A percentile compares a stretch with the other conserved stretches of the same genome.
These are phyloP conservation scores for Anastatus disparis DNA, from an alignment of 1,140 invertebrate genomes.

Conservation along the genomic window DNA sequence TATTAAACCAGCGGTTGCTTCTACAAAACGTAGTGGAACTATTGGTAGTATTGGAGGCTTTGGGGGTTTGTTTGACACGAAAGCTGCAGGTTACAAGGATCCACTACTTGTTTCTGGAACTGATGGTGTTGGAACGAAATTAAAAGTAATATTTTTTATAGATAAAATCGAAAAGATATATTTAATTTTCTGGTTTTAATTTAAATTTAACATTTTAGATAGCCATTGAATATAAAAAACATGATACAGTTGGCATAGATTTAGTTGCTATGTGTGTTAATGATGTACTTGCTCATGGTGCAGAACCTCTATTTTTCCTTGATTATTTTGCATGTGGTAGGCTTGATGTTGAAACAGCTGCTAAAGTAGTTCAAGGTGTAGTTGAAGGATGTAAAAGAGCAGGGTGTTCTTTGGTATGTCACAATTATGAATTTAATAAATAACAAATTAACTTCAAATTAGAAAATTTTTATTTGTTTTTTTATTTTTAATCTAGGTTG, in stretches of 20 bases:
- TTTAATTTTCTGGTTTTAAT: slow-evolving; percentile 8
- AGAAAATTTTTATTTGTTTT: too few relatives aligned
- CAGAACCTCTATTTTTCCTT: slow-evolving; percentile 94
- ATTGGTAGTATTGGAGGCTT: slow-evolving; percentile 89
- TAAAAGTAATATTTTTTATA: slow-evolving; percentile 73
- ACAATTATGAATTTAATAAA: slow-evolving; percentile 41
- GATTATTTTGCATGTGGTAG: slow-evolving; percentile 96
- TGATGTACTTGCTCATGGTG: slow-evolving; percentile 93
- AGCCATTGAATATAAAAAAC: slow-evolving; percentile 81
- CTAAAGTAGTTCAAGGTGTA: slow-evolving; percentile 85
- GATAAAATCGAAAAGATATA: slow-evolving; percentile 6
- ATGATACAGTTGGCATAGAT: slow-evolving; percentile 91
- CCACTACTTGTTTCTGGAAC: slow-evolving; percentile 93
- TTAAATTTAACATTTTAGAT: slow-evolving; percentile 70
- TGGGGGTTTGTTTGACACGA: slow-evolving; percentile 90
- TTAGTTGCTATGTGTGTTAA: slow-evolving; percentile 98
- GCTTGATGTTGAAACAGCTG: slow-evolving; percentile 80
- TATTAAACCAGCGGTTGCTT: slow-evolving; percentile 82
- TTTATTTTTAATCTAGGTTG: slow-evolving; percentile 68
- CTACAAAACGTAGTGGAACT: slow-evolving; percentile 78
- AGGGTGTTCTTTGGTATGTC: slow-evolving; percentile 83
- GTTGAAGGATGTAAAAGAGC: slow-evolving; percentile 86
- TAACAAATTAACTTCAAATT: too few relatives aligned
- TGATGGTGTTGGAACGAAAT: slow-evolving; percentile 97
- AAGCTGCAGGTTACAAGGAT: slow-evolving; percentile 76